phyloP scores from a whole-genome alignment of 1,140 invertebrate species.

The Lepidurus apus region DNA sequence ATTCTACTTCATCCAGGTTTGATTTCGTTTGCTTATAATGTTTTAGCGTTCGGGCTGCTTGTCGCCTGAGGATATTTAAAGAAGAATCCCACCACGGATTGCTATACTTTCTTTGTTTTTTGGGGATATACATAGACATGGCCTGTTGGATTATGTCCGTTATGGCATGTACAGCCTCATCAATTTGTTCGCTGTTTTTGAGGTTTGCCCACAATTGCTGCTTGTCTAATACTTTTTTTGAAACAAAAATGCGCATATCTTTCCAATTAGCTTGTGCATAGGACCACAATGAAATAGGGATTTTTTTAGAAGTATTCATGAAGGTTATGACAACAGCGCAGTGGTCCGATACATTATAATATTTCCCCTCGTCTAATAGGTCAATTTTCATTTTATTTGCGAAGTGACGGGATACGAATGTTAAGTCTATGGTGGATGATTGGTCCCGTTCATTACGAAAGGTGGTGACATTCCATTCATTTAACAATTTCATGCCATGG shows the following conservation, averaged over 20 bases:
- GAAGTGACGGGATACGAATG: background rate
- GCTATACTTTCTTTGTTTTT: background rate
- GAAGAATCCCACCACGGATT: conserved; percentile 20
- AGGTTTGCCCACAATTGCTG: background rate
- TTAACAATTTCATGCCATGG: conserved; percentile 6
- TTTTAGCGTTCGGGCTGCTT: background rate
- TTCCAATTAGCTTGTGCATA: background rate
- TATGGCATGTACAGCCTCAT: background rate
- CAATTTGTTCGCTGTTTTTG: background rate
- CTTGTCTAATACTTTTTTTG: background rate
- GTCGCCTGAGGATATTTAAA: background rate
- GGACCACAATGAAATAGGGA: background rate
- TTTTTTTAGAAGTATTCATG: background rate
- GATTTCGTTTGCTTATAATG: background rate
- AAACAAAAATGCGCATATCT: background rate
- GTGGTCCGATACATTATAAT: background rate
- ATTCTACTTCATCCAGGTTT: background rate
- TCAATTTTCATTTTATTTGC: background rate
- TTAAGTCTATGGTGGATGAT: background rate
- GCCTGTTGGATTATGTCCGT: background rate
- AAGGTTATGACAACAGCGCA: background rate
- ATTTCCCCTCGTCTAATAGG: background rate
- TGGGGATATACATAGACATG: conserved; percentile 23
- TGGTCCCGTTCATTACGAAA: background rate
- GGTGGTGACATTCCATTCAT: background rate